Evolutionary conservation across 2,888 invertebrate genomes (phyloP), one percentile per base, ranked within the genome.

Genomic region (Rhyacophila evoluta): DNA sequence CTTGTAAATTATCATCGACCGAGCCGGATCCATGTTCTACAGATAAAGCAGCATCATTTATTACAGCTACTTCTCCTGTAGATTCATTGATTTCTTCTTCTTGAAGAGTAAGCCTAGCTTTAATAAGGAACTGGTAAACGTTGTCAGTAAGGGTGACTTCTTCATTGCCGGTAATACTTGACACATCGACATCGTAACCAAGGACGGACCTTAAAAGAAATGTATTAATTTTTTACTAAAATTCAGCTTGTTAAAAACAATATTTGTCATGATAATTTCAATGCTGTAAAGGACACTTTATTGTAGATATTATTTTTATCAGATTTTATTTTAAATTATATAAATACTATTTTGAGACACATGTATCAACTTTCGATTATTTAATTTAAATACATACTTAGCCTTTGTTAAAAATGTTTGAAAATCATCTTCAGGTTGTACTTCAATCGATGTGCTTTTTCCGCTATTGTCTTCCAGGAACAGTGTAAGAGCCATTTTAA

Each of bases 161-260:
- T 81, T 88, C 86, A 82, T 88, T 87, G 74, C 85, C 85, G 0
- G 89, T 88, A 77, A 89, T 85, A 0, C 87, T 87, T 81, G 87
- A 87, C 75, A 89, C 75, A 78, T 89, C 88, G 1, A 89, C 85
- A 1, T 89, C 89, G 75, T 86, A 89, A 12, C 89, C 89, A 55
- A 89, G 84, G 3, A 85, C 81, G 1, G 84, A 83, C 74, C 88
- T 88, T 86, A 25, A 85, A 84, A 33, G 4, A 33, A 33, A 33
- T 4, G 6, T 33, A 33, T 33, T 4, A 33, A 33, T 33, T n/a
- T n/a, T n/a, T n/a, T n/a, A n/a, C n/a, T n/a, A n/a, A n/a, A n/a
- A n/a, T n/a, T n/a, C n/a, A n/a, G n/a, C n/a, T n/a, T n/a, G n/a
- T n/a, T n/a, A n/a, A n/a, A n/a, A n/a, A n/a, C n/a, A n/a, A n/a